Conservation (phyloP, 2,797 vertebrate species). For the Pagetopsis macropterus region DNA sequence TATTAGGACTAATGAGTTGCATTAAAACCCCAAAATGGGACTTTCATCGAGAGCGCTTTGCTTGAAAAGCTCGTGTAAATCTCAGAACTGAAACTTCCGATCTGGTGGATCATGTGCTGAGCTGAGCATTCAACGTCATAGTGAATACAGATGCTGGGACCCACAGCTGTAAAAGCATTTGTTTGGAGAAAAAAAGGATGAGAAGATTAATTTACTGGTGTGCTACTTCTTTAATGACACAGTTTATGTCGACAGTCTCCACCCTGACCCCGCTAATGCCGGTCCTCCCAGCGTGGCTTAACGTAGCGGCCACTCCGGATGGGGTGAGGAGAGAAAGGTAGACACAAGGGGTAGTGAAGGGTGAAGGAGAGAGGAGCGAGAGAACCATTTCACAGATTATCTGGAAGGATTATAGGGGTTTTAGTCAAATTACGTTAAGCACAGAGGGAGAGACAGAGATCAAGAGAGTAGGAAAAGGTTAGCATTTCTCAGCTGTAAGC, state of each 20-base stretch:
- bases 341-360: conserved; percentile 76
- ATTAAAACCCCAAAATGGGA: conserved; percentile 54
- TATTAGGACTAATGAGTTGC: conserved; percentile 28
- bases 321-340: conserved; percentile 73
- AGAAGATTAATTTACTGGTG: conserved; percentile 83
- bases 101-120: conserved; percentile 26
- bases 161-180: conserved; percentile 77
- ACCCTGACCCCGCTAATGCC: conserved; percentile 76
- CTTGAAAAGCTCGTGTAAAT: conserved; percentile 47
- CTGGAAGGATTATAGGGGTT: conserved; percentile 86
- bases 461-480: conserved; percentile 83
- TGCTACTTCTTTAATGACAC: conserved; percentile 81
- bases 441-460: conserved; percentile 85
- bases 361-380: conserved; percentile 79
- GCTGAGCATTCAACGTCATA: conserved; percentile 38
- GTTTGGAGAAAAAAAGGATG: conserved; percentile 72
- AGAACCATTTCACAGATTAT: conserved; percentile 88
- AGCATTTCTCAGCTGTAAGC: conserved; percentile 84
- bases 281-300: conserved; percentile 61
- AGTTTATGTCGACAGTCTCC: conserved; percentile 69
- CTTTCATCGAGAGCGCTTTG: conserved; percentile 40
- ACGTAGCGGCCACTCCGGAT: conserved; percentile 59
- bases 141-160: conserved; percentile 69
- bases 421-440: conserved; percentile 88
- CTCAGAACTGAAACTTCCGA: conserved; percentile 41